Evolutionary conservation across 2,797 vertebrate genomes (phyloP).

Genomic region (Ctenosaura bakeri): DNA sequence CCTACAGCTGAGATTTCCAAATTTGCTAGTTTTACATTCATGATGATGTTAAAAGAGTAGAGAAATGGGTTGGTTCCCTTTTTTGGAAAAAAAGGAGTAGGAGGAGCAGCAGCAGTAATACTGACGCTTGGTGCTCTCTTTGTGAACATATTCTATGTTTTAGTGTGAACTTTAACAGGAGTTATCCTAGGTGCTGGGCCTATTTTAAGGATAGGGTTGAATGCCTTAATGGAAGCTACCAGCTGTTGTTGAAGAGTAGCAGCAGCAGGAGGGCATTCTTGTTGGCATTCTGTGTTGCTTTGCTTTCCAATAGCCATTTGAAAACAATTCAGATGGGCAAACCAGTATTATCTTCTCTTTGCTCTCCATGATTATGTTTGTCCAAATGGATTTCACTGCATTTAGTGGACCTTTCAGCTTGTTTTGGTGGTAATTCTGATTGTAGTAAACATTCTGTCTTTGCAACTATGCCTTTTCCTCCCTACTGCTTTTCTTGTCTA

Average conservation of each 20-base stretch:
- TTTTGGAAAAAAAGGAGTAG: no score
- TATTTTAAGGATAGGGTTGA: no score
- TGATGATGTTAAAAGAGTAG: neutral
- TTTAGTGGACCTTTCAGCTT: conserved; percentile 12
- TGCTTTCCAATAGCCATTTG: neutral
- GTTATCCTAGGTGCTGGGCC: no score
- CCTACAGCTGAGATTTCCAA: neutral
- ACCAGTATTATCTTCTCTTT: neutral
- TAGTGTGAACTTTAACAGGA: no score
- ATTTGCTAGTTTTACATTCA: neutral
- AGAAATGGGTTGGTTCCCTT: no score
- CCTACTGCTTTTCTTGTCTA: conserved; percentile 40
- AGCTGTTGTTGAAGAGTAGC: no score
- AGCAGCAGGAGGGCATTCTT: neutral
- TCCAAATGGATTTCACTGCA: neutral
- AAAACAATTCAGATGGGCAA: neutral
- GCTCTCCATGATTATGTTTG: neutral
- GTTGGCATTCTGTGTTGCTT: neutral
- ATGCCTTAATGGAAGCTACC: no score
- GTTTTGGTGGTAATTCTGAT: conserved; percentile 37
- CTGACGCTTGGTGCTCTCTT: no score
- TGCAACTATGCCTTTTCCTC: conserved; percentile 25
- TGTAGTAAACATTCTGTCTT: conserved; percentile 58
- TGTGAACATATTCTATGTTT: no score
- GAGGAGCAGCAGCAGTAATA: no score